These are phyloP conservation scores for Rhinella marina DNA, from an alignment of 2,797 vertebrate genomes.

Conservation along the genomic window DNA sequence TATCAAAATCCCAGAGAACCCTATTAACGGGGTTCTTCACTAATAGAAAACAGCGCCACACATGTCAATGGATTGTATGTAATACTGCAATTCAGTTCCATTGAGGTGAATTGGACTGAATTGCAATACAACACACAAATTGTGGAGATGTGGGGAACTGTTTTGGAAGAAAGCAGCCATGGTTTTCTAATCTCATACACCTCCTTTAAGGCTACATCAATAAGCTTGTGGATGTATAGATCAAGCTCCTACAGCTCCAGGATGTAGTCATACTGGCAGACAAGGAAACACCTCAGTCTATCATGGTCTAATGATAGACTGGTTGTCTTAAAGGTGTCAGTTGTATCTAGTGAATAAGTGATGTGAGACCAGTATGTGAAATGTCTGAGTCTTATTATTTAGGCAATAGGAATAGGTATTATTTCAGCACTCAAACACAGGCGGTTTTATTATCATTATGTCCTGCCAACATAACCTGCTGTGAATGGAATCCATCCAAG, in stretches of 20 bases:
- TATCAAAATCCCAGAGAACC: too few relatives aligned
- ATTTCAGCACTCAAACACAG: background rate
- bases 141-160: background rate
- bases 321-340: background rate
- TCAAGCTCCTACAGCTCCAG: background rate
- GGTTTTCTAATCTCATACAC: background rate
- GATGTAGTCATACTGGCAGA: background rate
- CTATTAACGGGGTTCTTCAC: too few relatives aligned
- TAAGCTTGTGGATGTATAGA: background rate
- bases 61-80: background rate
- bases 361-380: background rate
- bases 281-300: background rate
- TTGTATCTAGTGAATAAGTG: background rate
- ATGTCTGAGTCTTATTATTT: background rate
- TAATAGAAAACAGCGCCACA: too few relatives aligned
- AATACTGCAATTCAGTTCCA: background rate
- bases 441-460: background rate
- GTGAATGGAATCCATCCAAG: constrained; percentile 4
- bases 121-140: background rate
- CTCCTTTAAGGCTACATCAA: background rate
- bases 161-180: background rate
- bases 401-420: too few relatives aligned
- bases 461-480: background rate
- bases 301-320: background rate
- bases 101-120: background rate